Conservation (phyloP, 2,797 vertebrate genomes). For the Nasua narica region DNA sequence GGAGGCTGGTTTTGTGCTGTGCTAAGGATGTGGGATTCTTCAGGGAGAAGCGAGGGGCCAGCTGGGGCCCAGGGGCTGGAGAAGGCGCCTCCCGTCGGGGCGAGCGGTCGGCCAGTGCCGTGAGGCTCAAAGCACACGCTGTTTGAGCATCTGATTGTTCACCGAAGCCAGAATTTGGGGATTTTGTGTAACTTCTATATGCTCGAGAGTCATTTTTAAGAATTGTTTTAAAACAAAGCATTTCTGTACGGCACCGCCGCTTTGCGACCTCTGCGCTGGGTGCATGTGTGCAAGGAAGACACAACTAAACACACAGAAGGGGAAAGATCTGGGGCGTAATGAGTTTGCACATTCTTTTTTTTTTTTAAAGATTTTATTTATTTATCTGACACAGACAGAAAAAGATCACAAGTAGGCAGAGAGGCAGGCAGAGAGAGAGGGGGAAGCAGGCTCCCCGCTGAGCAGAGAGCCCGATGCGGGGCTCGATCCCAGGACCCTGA, state of each 20-base stretch:
- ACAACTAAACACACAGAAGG: no score
- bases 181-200: neutral
- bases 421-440: no score
- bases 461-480: no score
- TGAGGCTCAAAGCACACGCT: neutral
- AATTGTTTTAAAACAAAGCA: neutral
- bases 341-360: neutral
- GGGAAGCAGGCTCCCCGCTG: no score
- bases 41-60: no score
- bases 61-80: neutral
- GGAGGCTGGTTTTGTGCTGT: no score
- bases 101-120: neutral
- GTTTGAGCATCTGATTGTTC: neutral
- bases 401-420: no score
- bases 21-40: neutral
- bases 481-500: no score
- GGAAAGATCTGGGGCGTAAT: neutral
- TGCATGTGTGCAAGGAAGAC: no score
- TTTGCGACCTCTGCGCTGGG: neutral
- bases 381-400: no score
- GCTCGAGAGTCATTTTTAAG: neutral
- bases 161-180: neutral
- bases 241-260: neutral
- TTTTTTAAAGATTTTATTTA: no score
- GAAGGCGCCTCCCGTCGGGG: no score